Conservation (phyloP, 35 echinoderm and acorn worm genomes). For the Acanthaster planci region DNA sequence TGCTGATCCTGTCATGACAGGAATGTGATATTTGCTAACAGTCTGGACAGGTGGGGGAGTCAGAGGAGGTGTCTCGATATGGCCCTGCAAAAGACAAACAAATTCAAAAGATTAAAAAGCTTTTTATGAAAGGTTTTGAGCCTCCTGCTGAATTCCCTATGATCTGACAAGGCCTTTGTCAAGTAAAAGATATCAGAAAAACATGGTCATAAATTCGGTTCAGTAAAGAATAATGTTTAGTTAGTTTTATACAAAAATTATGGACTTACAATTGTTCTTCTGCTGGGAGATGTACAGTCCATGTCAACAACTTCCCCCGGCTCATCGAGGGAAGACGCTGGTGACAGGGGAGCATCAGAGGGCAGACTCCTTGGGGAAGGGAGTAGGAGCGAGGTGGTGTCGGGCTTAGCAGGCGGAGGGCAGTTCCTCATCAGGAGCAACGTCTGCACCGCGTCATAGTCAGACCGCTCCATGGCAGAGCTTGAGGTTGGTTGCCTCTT, state of each 20-base stretch:
- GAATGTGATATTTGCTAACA: not conserved
- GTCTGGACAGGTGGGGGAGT: conserved; percentile 72
- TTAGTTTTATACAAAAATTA: too few species aligned
- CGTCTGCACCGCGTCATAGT: conserved; percentile 81
- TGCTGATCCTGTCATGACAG: not conserved
- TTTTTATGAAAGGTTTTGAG: too few species aligned
- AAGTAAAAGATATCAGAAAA: too few species aligned
- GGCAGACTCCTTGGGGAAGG: conserved; percentile 12
- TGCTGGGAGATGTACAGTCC: not conserved
- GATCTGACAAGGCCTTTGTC: too few species aligned
- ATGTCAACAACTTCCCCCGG: not conserved
- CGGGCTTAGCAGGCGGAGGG: conserved; percentile 29
- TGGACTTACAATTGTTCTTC: not conserved
- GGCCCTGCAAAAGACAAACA: conserved; percentile 35
- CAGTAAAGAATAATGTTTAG: too few species aligned
- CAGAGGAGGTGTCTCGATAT: conserved; percentile 80
- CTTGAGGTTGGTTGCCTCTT: not conserved
- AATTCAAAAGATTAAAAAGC: too few species aligned
- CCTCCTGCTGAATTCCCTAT: too few species aligned
- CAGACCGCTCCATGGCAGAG: conserved; percentile 56
- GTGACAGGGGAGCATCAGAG: conserved; percentile 40
- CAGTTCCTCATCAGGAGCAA: conserved; percentile 68
- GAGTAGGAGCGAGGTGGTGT: not conserved
- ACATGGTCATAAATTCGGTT: too few species aligned
- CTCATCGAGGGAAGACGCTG: conserved; percentile 42